phyloP scores from a whole-genome alignment of 2,888 invertebrate species.

The Chrysolina oricalcia region DNA sequence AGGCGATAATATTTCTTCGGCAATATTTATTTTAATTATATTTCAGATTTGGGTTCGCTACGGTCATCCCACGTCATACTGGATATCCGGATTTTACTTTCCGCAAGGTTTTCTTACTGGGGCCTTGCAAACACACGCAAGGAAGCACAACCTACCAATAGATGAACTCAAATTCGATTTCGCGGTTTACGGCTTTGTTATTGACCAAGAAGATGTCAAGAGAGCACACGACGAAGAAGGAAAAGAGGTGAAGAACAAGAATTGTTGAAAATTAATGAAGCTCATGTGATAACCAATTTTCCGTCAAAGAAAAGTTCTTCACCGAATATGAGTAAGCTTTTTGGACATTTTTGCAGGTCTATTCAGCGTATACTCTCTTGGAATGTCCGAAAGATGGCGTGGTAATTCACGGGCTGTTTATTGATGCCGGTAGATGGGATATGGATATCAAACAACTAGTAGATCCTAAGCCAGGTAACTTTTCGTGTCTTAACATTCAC shows the following conservation, averaged over 20 bases:
- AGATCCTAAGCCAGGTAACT: constrained; percentile 83
- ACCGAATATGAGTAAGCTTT: no score
- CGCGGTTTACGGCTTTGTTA: constrained; percentile 73
- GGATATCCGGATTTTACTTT: constrained; percentile 95
- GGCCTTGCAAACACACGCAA: constrained; percentile 89
- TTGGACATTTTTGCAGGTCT: constrained; percentile 62
- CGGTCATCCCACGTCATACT: constrained; percentile 86
- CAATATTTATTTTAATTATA: constrained; percentile 18
- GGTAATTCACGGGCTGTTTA: constrained; percentile 85
- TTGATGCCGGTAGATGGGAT: constrained; percentile 94
- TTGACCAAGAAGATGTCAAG: constrained; percentile 82
- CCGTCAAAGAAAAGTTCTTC: no score
- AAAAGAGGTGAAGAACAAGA: constrained; percentile 61
- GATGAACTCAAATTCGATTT: constrained; percentile 90
- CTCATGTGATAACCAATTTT: no score
- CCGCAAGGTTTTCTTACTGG: constrained; percentile 95
- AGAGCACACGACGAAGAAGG: constrained; percentile 68
- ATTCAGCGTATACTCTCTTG: constrained; percentile 74
- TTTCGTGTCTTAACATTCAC: neutral
- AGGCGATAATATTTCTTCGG: no score
- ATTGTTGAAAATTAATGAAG: neutral
- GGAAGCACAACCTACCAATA: constrained; percentile 89
- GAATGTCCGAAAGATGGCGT: constrained; percentile 79
- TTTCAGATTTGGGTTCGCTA: constrained; percentile 81
- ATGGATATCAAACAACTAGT: constrained; percentile 77